phyloP scores from a whole-genome alignment of 2,797 vertebrate genomes.

The Anabas testudineus region DNA sequence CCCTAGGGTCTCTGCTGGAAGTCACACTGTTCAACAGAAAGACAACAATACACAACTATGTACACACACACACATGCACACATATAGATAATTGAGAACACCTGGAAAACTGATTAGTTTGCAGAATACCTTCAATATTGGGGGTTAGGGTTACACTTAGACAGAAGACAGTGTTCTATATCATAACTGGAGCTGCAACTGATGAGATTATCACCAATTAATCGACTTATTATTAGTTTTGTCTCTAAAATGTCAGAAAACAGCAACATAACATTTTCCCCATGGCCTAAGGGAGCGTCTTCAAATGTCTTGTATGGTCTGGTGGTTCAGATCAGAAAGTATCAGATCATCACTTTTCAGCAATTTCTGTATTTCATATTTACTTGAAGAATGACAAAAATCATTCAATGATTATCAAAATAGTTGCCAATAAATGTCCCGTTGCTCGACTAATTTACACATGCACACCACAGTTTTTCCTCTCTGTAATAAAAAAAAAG shows the following conservation, averaged over 20 bases:
- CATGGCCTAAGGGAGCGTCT: background rate
- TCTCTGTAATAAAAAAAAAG: constrained; percentile 56
- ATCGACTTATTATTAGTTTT: background rate
- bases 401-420: no score
- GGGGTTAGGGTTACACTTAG: no score
- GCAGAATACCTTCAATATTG: background rate
- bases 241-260: background rate
- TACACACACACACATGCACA: constrained; percentile 23
- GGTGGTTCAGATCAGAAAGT: background rate
- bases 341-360: background rate
- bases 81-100: constrained; percentile 35
- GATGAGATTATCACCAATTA: background rate
- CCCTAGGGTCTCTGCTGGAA: constrained; percentile 72
- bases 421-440: no score
- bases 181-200: background rate
- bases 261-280: background rate
- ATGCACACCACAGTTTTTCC: background rate
- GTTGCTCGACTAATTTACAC: no score
- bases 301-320: background rate
- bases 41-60: constrained; percentile 7
- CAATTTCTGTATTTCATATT: no score
- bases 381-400: no score
- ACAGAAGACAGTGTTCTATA: background rate
- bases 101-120: constrained; percentile 30
- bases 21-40: constrained; percentile 49